These are phyloP conservation scores for Pseudochirops corinnae DNA, from an alignment of 2,797 vertebrate genomes.

Conservation along the genomic window DNA sequence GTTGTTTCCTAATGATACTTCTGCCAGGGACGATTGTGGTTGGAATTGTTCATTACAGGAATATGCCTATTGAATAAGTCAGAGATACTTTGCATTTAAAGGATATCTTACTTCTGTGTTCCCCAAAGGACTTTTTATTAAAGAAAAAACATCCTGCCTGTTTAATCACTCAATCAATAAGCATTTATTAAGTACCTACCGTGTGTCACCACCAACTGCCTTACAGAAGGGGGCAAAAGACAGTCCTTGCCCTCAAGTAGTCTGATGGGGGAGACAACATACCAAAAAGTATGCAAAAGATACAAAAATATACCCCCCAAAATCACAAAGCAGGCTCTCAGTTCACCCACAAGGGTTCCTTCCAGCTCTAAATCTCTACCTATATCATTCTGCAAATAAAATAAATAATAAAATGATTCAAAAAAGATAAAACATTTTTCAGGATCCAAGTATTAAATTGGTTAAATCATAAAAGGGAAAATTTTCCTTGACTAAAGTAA, in stretches of 20 bases:
- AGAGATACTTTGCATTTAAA: constrained; percentile 32
- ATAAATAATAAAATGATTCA: background rate
- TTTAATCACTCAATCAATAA: constrained; percentile 6
- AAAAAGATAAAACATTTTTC: background rate
- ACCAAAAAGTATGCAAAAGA: background rate
- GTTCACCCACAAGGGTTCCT: background rate
- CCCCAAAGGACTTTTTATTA: constrained; percentile 55
- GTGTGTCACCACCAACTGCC: background rate
- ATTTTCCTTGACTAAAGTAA: background rate
- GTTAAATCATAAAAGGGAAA: background rate
- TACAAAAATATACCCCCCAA: background rate
- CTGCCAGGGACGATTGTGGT: constrained; percentile 15
- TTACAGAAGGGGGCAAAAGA: background rate
- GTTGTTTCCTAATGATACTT: constrained; percentile 39
- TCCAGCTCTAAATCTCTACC: background rate
- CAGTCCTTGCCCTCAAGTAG: background rate
- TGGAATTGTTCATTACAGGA: constrained; percentile 21
- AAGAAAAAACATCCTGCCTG: constrained; percentile 13
- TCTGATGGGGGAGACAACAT: background rate
- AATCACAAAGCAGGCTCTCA: background rate
- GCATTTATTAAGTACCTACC: background rate
- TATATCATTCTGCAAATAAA: background rate
- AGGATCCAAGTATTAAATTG: background rate
- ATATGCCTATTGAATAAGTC: constrained; percentile 14
- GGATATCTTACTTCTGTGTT: constrained; percentile 40